phyloP scores from a whole-genome alignment of 2,888 invertebrate species.

The Poecilus cupreus region DNA sequence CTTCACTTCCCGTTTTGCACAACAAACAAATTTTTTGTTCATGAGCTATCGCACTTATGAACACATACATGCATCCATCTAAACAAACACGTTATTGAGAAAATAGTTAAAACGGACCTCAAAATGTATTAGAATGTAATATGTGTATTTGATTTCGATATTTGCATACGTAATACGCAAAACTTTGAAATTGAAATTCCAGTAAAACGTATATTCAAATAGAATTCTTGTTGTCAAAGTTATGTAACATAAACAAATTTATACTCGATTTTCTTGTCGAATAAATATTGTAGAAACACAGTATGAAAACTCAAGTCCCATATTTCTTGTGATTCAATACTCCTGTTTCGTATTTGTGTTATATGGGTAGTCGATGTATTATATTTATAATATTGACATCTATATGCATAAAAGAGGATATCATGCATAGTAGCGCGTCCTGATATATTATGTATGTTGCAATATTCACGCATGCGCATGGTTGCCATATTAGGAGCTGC shows the following conservation, averaged over 20 bases:
- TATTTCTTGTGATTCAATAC: conserved; percentile 17
- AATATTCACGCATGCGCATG: conserved; percentile 21
- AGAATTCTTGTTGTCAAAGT: neutral
- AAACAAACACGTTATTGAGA: too few relatives aligned
- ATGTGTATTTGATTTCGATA: too few relatives aligned
- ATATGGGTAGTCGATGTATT: neutral
- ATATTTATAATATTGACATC: conserved; percentile 40
- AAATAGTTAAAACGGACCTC: too few relatives aligned
- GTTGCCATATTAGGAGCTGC: conserved; percentile 54
- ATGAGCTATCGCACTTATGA: too few relatives aligned
- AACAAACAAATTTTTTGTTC: too few relatives aligned
- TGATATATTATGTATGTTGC: conserved; percentile 24
- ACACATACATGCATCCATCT: too few relatives aligned
- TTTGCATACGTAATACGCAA: too few relatives aligned
- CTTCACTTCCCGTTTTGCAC: too few relatives aligned
- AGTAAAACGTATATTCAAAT: neutral
- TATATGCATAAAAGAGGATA: conserved; percentile 34
- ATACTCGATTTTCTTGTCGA: conserved; percentile 20
- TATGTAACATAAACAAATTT: conserved; percentile 32
- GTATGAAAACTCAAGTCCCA: neutral
- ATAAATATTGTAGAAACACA: conserved; percentile 18
- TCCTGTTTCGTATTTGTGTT: neutral
- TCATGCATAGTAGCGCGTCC: conserved; percentile 11
- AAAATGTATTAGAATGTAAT: too few relatives aligned
- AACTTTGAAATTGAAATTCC: conserved; percentile 41